Evolutionary conservation across 2,797 vertebrate genomes (phyloP).

Genomic region (Acanthurus tractus): DNA sequence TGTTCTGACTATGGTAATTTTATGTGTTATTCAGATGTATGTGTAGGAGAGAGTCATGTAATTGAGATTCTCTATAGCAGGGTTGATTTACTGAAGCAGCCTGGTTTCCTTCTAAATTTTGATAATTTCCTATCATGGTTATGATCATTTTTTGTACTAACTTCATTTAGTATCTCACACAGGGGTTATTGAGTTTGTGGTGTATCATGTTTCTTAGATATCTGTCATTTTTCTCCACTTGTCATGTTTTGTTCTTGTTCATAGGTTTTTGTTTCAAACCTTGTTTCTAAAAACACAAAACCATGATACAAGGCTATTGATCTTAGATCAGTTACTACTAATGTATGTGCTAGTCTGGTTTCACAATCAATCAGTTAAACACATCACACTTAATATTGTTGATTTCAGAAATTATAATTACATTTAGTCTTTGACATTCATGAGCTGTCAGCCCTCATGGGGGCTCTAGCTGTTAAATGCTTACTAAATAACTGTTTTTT

Average conservation of each 20-base stretch:
- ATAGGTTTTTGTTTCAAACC: background rate
- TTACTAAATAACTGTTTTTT: background rate
- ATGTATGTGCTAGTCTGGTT: background rate
- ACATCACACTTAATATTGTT: background rate
- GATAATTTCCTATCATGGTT: slow-evolving; percentile 11
- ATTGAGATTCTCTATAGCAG: slow-evolving; percentile 39
- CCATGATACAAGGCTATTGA: background rate
- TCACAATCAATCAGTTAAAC: background rate
- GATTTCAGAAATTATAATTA: background rate
- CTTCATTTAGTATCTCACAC: slow-evolving; percentile 6
- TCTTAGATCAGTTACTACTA: background rate
- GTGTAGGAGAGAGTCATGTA: slow-evolving; percentile 38
- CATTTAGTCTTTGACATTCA: background rate
- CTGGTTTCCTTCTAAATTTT: slow-evolving; percentile 26
- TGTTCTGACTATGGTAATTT: slow-evolving; percentile 43
- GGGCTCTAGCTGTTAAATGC: slow-evolving; percentile 8
- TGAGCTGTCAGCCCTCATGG: background rate
- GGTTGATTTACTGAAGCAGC: slow-evolving; percentile 29
- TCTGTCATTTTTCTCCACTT: background rate
- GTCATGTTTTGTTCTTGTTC: background rate
- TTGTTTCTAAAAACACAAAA: slow-evolving; percentile 2
- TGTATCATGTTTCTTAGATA: background rate
- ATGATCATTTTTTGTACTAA: background rate
- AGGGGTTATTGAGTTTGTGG: slow-evolving; percentile 4
- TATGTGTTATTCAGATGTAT: slow-evolving; percentile 48